phyloP scores from a whole-genome alignment of 2,888 invertebrate genomes.

The Carpatolechia fugitivella region DNA sequence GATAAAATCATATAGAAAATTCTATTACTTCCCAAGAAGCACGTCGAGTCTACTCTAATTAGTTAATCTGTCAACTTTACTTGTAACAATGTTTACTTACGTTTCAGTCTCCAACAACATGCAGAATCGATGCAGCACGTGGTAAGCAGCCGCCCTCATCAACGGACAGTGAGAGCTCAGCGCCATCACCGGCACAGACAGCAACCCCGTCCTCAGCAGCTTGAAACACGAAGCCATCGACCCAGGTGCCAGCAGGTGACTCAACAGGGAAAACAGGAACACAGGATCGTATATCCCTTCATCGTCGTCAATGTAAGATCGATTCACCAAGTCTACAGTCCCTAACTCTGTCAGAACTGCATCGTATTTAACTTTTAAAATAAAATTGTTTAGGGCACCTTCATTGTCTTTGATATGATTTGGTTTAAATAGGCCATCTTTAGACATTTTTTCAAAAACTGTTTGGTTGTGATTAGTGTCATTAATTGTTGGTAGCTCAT shows the following conservation, averaged over 20 bases:
- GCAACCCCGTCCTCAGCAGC: constrained; percentile 83
- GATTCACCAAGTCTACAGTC: constrained; percentile 37
- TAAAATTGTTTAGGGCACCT: constrained; percentile 36
- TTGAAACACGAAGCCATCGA: constrained; percentile 85
- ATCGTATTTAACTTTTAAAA: constrained; percentile 41
- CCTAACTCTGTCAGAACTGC: constrained; percentile 32
- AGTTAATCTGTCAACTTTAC: too few relatives aligned
- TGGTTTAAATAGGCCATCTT: constrained; percentile 39
- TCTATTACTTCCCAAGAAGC: too few relatives aligned
- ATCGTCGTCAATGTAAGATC: constrained; percentile 43
- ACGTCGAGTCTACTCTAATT: too few relatives aligned
- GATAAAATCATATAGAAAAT: too few relatives aligned
- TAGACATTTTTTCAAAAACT: constrained; percentile 38
- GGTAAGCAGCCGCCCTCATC: constrained; percentile 86
- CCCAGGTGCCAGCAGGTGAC: constrained; percentile 86
- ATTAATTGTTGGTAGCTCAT: constrained; percentile 43
- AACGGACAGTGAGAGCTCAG: constrained; percentile 83
- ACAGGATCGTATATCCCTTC: constrained; percentile 87
- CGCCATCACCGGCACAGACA: constrained; percentile 85
- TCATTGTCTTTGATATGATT: constrained; percentile 40
- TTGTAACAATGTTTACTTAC: constrained; percentile 54
- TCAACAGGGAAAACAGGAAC: constrained; percentile 88
- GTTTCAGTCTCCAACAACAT: constrained; percentile 85
- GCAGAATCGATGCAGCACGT: constrained; percentile 86
- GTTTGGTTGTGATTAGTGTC: constrained; percentile 23